Base-by-base conservation (phyloP, 2,888 invertebrate species). In the Fragum sueziense region DNA sequence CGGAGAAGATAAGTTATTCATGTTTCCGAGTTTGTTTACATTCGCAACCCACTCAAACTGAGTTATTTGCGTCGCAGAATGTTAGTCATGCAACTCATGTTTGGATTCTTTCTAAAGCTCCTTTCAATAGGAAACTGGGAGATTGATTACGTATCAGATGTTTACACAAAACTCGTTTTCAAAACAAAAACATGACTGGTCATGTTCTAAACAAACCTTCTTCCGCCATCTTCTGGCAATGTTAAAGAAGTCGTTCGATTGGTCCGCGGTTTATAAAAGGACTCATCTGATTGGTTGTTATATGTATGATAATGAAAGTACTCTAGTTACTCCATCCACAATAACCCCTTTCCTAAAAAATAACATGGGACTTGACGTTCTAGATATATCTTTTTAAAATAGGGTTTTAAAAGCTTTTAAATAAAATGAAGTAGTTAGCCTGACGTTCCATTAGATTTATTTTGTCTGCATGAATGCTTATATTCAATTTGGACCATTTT, bases 141-240 rank as follows among this genome's bases (percentile, higher is more conserved):
- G 47, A 47, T 47, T 20, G n/a, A 47, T 47, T 47, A n/a, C 47
- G 47, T 47, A 47, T 79, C 74, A 79, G 20, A 41, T 67, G 67
- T 65, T 41, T 41, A 41, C 65, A 65, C 37, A 41, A 37, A 37
- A 41, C 65, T 65, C 34, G 34, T 65, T 65, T 65, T 65, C 34
- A 70, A 51, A 47, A 52, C 33, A 54, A 52, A 79, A 84, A 81
- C 84, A 84, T 74, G 84, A 74, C 74, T 69, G 61, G 37, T 76
- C 84, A 71, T 84, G 84, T 79, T 76, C 71, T 67, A 76, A 76
- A 78, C 70, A 69, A 78, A 81, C 84, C 79, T 76, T 76, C 74
- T 31, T 80, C 84, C 79, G 84, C 84, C 84, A 84, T 84, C 4
- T 84, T 84, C 69, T 33, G 67, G 67, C 31, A 52, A n/a, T 31